Conservation (phyloP, 2,113 vertebrate genomes). For the Pelusios castaneus region DNA sequence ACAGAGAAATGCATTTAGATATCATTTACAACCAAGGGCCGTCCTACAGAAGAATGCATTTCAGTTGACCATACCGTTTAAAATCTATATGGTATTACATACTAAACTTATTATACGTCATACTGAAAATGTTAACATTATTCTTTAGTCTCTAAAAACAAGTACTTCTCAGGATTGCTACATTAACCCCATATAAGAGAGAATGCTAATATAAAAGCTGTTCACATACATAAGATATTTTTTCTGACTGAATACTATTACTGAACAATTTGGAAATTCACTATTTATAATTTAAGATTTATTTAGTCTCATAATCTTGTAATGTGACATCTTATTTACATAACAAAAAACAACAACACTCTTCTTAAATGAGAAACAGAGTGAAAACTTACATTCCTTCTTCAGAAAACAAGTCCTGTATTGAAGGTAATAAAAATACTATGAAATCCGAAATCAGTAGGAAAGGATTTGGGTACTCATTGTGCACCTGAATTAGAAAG, state of each 20-base stretch:
- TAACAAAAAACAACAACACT: not conserved
- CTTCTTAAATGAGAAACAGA: conserved; percentile 52
- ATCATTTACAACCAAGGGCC: not conserved
- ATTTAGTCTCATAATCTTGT: not conserved
- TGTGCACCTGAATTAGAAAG: conserved; percentile 34
- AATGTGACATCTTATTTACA: not conserved
- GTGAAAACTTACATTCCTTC: conserved; percentile 75
- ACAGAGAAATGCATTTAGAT: not conserved
- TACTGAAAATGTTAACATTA: not conserved
- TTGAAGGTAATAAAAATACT: conserved; percentile 45
- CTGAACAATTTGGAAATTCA: not conserved
- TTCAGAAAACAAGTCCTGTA: conserved; percentile 55
- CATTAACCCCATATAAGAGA: not conserved
- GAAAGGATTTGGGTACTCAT: conserved; percentile 52
- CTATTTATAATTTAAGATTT: not conserved
- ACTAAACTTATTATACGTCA: not conserved
- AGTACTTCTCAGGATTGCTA: not conserved
- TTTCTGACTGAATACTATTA: not conserved
- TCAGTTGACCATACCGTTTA: conserved; percentile 15
- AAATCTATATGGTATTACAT: not conserved
- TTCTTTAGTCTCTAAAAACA: not conserved
- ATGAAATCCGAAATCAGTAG: conserved; percentile 55
- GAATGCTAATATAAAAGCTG: not conserved
- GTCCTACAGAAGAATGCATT: not conserved
- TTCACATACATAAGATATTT: not conserved